A percentile compares a stretch with the other conserved stretches of the same genome.
Evolutionary conservation across 1,140 invertebrate genomes (phyloP).

Genomic region (Dysdera silvatica): DNA sequence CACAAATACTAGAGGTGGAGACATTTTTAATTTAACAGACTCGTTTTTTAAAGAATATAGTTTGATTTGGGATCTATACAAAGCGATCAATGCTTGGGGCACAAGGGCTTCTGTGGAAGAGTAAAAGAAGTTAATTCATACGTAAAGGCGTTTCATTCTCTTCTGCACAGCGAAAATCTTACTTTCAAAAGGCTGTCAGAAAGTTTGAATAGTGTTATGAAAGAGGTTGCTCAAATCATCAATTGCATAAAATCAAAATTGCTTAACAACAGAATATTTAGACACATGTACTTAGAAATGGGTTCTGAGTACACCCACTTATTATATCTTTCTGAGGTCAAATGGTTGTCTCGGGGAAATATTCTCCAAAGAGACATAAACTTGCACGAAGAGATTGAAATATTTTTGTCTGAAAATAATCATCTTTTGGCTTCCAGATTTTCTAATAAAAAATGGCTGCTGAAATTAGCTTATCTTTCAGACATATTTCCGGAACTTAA

Average conservation of each 20-base stretch:
- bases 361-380: conserved; percentile 5
- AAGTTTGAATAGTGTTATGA: conserved; percentile 4
- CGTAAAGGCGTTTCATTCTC: conserved; percentile 2
- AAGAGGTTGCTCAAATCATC: conserved; percentile 10
- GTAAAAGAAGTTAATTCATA: conserved; percentile 7
- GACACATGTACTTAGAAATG: neutral
- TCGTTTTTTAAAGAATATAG: conserved; percentile 6
- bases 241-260: conserved; percentile 18
- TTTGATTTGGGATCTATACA: conserved; percentile 9
- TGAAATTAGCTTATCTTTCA: conserved; percentile 12
- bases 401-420: conserved; percentile 12
- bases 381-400: conserved; percentile 7
- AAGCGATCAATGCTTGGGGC: conserved; percentile 1
- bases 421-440: neutral
- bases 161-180: conserved; percentile 7
- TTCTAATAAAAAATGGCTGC: neutral
- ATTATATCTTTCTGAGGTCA: neutral
- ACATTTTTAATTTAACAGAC: conserved; percentile 3
- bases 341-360: conserved; percentile 16
- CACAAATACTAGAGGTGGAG: conserved; percentile 8
- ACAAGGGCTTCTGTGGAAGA: conserved; percentile 8
- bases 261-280: conserved; percentile 11
- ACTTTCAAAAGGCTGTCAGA: conserved; percentile 1
- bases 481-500: conserved; percentile 15
- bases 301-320: conserved; percentile 4